Conservation (phyloP, 37 sponge, comb jelly and placozoan species). For the Theonella swinhoei region DNA sequence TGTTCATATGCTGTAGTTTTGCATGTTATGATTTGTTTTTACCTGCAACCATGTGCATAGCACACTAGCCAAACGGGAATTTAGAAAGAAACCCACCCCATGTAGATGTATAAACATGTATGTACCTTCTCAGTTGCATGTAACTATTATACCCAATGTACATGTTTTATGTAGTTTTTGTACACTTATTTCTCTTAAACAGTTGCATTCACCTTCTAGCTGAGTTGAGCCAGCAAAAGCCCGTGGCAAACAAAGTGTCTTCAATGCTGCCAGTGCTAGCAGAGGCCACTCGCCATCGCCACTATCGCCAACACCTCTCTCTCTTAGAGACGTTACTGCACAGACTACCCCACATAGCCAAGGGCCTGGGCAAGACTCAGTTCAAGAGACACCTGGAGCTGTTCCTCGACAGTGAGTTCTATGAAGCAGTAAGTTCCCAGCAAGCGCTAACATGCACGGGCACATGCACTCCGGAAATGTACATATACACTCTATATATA, state of each 20-base stretch:
- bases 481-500: too few species aligned
- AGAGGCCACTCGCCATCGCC: conserved; percentile 51
- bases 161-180: too few species aligned
- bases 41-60: not conserved
- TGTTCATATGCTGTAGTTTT: not conserved
- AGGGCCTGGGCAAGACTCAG: conserved; percentile 38
- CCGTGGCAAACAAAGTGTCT: conserved; percentile 12
- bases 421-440: conserved; percentile 3
- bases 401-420: conserved; percentile 31
- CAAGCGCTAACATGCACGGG: too few species aligned
- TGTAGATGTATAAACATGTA: too few species aligned
- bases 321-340: conserved; percentile 73
- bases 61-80: too few species aligned
- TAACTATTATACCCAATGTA: too few species aligned
- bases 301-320: conserved; percentile 80
- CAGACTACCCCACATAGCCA: conserved; percentile 28
- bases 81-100: too few species aligned
- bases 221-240: conserved; percentile 55
- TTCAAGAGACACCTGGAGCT: conserved; percentile 41
- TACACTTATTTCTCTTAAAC: too few species aligned
- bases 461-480: too few species aligned
- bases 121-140: too few species aligned
- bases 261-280: conserved; percentile 70
- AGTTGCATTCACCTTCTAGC: conserved; percentile 83
- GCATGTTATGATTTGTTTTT: not conserved